Conservation (phyloP, 2,888 invertebrate species). For the Andrena minutula region DNA sequence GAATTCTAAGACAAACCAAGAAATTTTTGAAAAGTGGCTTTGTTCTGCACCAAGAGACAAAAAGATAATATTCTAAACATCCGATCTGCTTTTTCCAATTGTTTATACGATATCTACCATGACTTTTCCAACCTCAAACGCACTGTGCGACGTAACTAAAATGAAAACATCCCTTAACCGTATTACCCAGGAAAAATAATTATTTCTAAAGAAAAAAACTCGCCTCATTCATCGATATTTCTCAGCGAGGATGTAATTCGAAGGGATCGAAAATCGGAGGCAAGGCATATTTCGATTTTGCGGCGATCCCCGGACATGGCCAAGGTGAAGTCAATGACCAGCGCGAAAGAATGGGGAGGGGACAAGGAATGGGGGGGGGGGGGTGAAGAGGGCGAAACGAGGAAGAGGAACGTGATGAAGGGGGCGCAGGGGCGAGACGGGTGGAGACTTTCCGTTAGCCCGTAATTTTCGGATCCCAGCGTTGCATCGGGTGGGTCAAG, state of each 20-base stretch:
- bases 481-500: slow-evolving; percentile 74
- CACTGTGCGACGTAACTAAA: too few species aligned
- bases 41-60: too few species aligned
- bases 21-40: too few species aligned
- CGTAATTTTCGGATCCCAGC: slow-evolving; percentile 80
- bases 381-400: slow-evolving; percentile 7
- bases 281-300: slow-evolving; percentile 42
- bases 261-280: slow-evolving; percentile 34
- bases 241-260: slow-evolving; percentile 14
- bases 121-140: too few species aligned
- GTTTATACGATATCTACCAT: too few species aligned
- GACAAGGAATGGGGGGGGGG: slow-evolving; percentile 15
- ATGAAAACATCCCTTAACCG: too few species aligned
- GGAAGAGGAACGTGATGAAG: slow-evolving; percentile 7
- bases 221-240: not conserved
- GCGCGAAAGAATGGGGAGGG: slow-evolving; percentile 54
- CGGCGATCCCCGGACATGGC: slow-evolving; percentile 8
- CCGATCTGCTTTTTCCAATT: too few species aligned
- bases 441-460: slow-evolving; percentile 76
- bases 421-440: slow-evolving; percentile 26
- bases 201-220: not conserved
- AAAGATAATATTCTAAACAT: too few species aligned
- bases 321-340: slow-evolving; percentile 69
- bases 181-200: too few species aligned
- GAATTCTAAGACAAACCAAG: too few species aligned